Evolutionary conservation across 2,797 vertebrate species (phyloP).

Genomic region (Falco cherrug): DNA sequence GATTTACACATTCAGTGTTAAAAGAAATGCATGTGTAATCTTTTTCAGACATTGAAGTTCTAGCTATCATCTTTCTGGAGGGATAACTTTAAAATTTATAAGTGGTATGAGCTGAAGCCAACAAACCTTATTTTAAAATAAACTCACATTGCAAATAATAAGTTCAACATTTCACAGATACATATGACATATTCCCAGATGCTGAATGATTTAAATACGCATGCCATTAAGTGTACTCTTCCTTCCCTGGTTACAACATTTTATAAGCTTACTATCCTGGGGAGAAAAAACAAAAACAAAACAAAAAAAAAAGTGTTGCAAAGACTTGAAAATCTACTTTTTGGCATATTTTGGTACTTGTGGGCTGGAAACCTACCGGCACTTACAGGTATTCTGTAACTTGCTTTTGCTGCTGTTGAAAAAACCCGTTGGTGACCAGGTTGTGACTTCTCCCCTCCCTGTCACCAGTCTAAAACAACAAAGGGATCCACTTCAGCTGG

Average conservation of each 20-base stretch:
- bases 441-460: neutral
- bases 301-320: neutral
- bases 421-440: neutral
- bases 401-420: neutral
- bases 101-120: neutral
- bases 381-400: neutral
- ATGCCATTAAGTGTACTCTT: neutral
- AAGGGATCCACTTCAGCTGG: neutral
- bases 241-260: neutral
- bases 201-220: neutral
- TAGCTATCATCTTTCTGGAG: neutral
- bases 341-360: neutral
- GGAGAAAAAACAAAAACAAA: too few species aligned
- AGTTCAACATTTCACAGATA: neutral
- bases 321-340: neutral
- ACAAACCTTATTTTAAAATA: neutral
- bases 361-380: neutral
- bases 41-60: neutral
- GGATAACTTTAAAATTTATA: neutral
- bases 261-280: neutral
- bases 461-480: neutral
- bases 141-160: neutral
- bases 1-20: neutral
- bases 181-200: neutral
- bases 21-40: neutral